Evolutionary conservation across 1,140 invertebrate species (phyloP).

Genomic region (Orussus abietinus): DNA sequence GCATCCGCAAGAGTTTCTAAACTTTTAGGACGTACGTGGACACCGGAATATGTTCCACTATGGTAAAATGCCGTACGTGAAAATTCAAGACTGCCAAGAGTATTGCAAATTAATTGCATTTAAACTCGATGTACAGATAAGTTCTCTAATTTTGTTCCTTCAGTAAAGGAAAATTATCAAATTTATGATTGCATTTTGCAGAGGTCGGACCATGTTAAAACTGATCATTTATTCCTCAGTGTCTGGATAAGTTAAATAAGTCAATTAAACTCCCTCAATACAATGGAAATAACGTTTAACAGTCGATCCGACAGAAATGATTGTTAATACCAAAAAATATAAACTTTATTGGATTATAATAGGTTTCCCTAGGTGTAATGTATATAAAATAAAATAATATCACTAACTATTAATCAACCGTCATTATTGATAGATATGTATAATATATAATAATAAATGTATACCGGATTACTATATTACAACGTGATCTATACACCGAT

Average conservation of each 20-base stretch:
- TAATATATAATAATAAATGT: slow-evolving; percentile 23
- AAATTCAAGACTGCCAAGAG: no score
- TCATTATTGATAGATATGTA: slow-evolving; percentile 29
- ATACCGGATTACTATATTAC: slow-evolving; percentile 28
- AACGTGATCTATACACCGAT: slow-evolving; percentile 39
- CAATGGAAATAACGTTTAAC: slow-evolving; percentile 1
- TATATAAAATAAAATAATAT: slow-evolving; percentile 43
- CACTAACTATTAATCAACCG: slow-evolving; percentile 29
- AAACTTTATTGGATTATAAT: slow-evolving; percentile 47
- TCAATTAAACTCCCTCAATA: no score
- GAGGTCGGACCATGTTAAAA: no score
- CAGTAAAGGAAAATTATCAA: no score
- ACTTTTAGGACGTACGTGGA: slow-evolving; percentile 40
- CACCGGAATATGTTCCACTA: slow-evolving; percentile 46
- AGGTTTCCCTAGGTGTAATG: slow-evolving; percentile 26
- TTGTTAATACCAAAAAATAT: slow-evolving; percentile 46
- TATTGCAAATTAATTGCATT: no score
- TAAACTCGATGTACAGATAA: no score
- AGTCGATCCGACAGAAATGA: slow-evolving; percentile 12
- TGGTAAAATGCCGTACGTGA: slow-evolving; percentile 30
- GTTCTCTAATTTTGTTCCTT: no score
- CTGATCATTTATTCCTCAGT: no score
- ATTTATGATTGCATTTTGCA: no score
- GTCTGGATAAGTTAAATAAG: no score
- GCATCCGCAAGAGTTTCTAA: slow-evolving; percentile 34